A percentile compares a stretch with the other conserved stretches of the same genome.
Conservation (phyloP, 2,888 invertebrate species). For the Euzophera pinguis region DNA sequence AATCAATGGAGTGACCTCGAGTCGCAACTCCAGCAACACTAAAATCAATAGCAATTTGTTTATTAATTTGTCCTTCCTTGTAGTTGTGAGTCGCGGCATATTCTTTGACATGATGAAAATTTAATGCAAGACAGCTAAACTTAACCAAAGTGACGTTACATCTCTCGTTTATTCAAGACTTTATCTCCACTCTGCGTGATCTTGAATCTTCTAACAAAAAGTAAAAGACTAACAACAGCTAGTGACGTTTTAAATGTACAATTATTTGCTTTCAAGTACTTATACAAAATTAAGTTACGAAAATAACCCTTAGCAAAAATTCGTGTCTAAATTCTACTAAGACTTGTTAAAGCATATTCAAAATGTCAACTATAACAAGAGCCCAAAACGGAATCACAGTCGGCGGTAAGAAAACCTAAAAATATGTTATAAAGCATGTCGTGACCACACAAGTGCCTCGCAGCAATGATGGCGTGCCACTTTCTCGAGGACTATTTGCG, state of each 20-base stretch:
- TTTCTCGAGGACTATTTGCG: constrained; percentile 2
- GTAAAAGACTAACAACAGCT: too few relatives aligned
- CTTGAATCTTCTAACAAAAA: too few relatives aligned
- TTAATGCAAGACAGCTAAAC: not conserved
- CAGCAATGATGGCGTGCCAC: constrained; percentile 2
- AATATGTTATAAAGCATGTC: not conserved
- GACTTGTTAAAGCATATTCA: too few relatives aligned
- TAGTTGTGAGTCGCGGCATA: not conserved
- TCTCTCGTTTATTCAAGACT: too few relatives aligned
- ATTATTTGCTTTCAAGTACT: too few relatives aligned
- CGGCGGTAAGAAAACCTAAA: not conserved
- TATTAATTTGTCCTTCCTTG: constrained; percentile 11
- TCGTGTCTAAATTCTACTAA: too few relatives aligned
- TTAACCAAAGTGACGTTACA: too few relatives aligned
- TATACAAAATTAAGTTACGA: too few relatives aligned
- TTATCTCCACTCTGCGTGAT: too few relatives aligned
- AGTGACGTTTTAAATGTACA: too few relatives aligned
- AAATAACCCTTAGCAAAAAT: too few relatives aligned
- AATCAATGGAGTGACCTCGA: constrained; percentile 8
- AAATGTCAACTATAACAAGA: not conserved
- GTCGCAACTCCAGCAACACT: not conserved
- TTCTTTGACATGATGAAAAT: not conserved
- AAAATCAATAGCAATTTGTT: constrained; percentile 9
- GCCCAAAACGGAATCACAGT: not conserved
- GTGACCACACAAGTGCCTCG: not conserved